These are phyloP conservation scores for Trachelus tabidus DNA, from an alignment of 2,888 invertebrate genomes.

Conservation along the genomic window DNA sequence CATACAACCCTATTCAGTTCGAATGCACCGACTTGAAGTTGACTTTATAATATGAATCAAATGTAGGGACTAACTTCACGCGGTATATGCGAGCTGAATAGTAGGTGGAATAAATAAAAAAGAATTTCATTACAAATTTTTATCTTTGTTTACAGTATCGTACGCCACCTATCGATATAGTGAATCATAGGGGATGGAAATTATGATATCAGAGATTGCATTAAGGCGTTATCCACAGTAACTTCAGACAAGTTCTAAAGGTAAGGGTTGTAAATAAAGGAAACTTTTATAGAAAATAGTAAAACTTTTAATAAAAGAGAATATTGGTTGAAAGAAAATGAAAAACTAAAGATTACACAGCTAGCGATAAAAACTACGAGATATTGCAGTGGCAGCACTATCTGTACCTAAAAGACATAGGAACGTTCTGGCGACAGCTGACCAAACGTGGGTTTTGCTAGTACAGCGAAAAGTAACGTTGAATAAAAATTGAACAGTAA, in stretches of 20 bases:
- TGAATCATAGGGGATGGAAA: neutral
- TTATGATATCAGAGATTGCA: neutral
- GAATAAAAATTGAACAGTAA: neutral
- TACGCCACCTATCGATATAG: neutral
- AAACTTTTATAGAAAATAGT: too few relatives aligned
- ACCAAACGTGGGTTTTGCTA: neutral
- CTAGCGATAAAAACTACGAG: neutral
- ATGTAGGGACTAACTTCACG: neutral
- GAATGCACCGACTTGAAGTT: neutral
- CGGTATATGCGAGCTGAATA: neutral
- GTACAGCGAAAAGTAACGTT: neutral
- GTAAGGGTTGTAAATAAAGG: too few relatives aligned
- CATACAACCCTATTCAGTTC: neutral
- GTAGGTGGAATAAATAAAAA: neutral
- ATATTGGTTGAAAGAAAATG: neutral
- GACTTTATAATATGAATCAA: neutral
- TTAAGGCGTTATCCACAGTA: neutral
- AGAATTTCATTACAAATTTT: neutral
- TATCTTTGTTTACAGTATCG: neutral
- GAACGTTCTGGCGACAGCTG: neutral
- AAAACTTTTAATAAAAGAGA: too few relatives aligned
- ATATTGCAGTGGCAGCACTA: neutral
- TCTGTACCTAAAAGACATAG: neutral
- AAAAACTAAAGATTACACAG: neutral
- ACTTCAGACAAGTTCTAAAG: too few relatives aligned